Base-by-base conservation (phyloP, 2,888 invertebrate genomes). In the Zeuzera pyrina region DNA sequence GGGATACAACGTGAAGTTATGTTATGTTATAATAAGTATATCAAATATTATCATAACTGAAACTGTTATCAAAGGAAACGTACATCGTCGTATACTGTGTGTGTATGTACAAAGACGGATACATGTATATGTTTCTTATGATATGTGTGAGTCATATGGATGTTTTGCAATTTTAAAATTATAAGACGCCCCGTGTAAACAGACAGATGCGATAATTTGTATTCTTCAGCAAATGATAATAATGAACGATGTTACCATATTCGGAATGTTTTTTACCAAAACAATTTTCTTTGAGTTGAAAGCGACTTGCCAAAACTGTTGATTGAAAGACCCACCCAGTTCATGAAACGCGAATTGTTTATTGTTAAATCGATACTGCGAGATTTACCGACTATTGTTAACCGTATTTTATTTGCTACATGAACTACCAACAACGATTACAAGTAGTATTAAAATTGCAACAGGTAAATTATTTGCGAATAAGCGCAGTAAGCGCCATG, bases 321-420 rank as follows among this genome's bases (percentile, higher is more conserved):
- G 28, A 24, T 24, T 12, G n/a, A n/a, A n/a, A n/a, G n/a, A n/a
- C n/a, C n/a, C n/a, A n/a, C n/a, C n/a, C n/a, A n/a, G n/a, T n/a
- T 25, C 12, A 25, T 13, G 13, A 25, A 25, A 25, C 12, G 13
- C 8, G 25, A 25, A 25, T 25, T 25, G 10, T 25, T 22, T 25
- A 25, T 25, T 25, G 25, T 25, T 25, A 3, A 12, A 12, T 12
- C 41, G 36, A 35, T 35, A 36, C 29, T 38, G 39, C 38, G 47
- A 48, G 51, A 61, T 61, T 63, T 63, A 67, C 59, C 38, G 53
- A 44, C 50, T 45, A 66, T 66, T 67, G 59, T 64, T n/a, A 48
- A 46, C 33, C 44, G 50, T 19, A 35, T 32, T 37, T 53, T 34
- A 45, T 48, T 40, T 21, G 13, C 29, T 15, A 19, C 25, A 8